Evolutionary conservation across 2,797 vertebrate genomes (phyloP), one percentile per base, ranked within the genome.

Genomic region (Mallotus villosus): DNA sequence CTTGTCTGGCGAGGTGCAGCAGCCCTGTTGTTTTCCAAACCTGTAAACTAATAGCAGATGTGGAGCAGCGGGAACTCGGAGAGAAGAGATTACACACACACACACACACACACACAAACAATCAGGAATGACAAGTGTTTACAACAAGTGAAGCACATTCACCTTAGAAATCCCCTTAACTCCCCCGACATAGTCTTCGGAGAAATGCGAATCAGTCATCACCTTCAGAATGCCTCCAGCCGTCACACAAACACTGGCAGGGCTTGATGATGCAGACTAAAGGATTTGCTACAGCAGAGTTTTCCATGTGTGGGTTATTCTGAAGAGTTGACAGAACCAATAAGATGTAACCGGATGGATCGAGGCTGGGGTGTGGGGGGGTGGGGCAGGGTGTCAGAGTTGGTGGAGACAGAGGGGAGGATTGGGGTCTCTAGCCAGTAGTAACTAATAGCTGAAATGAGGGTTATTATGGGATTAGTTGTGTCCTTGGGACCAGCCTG

Each of bases 401-500:
- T 69, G 68, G 77, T 77, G 67, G 70, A 34, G 76, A 24, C 63
- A 78, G 68, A 71, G 67, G 67, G 41, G 32, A 34, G 32, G 32
- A 34, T 72, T 70, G 68, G 75, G 81, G 79, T 73, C 76, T 73
- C 78, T 80, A 65, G 70, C 84, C 85, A 83, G 82, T 32, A 12
- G 75, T 71, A 58, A 61, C 70, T 83, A 79, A 89, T 90, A 88
- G 84, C 86, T 89, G 77, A 89, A 91, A 90, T 90, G 46, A 82
- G 86, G 82, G 69, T 82, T 83, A 91, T 94, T 92, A 92, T 75
- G 73, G 90, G 89, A 92, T 92, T 91, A 87, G 81, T 80, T 86
- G 81, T 72, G 80, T 86, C 87, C 87, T 90, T 90, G 41, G 41
- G 41, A 46, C 41, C 41, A 46, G 41, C 19, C 37, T 68, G 75